Evolutionary conservation across 2,113 vertebrate species (phyloP).

Genomic region (Archilochus colubris): DNA sequence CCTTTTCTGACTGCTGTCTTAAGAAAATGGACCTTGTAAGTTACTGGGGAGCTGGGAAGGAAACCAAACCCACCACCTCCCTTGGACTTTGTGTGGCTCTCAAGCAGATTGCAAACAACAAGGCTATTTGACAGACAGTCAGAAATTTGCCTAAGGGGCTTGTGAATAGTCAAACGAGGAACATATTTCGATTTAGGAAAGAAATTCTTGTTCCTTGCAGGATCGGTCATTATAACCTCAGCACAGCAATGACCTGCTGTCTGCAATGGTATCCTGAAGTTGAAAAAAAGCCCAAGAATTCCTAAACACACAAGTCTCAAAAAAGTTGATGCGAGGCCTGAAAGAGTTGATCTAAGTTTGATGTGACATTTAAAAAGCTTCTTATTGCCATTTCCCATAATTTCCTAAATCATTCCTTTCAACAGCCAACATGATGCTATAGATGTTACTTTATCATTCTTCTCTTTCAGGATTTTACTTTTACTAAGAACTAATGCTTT

Average conservation of each 20-base stretch:
- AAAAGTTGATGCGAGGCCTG: background rate
- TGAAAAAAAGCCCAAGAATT: background rate
- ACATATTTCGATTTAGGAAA: conserved; percentile 16
- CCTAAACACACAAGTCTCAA: background rate
- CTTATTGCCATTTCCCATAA: background rate
- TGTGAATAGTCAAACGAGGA: conserved; percentile 5
- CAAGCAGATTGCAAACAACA: background rate
- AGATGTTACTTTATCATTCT: background rate
- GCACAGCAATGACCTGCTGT: background rate
- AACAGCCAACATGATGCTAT: background rate
- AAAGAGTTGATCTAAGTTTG: background rate
- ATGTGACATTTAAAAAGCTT: background rate
- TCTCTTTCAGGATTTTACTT: background rate
- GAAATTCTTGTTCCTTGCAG: background rate
- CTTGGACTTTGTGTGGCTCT: background rate
- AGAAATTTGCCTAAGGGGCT: conserved; percentile 18
- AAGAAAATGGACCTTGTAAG: background rate
- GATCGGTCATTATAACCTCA: background rate
- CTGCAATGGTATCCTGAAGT: background rate
- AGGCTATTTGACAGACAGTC: background rate
- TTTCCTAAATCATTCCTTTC: background rate
- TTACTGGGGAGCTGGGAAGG: background rate
- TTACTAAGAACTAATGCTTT: background rate
- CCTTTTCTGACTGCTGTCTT: background rate
- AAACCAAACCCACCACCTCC: background rate